Evolutionary conservation across 30 jellyfish, hydroid and myxozoan genomes (phyloP).

Genomic region (Calvadosia cruxmelitensis): DNA sequence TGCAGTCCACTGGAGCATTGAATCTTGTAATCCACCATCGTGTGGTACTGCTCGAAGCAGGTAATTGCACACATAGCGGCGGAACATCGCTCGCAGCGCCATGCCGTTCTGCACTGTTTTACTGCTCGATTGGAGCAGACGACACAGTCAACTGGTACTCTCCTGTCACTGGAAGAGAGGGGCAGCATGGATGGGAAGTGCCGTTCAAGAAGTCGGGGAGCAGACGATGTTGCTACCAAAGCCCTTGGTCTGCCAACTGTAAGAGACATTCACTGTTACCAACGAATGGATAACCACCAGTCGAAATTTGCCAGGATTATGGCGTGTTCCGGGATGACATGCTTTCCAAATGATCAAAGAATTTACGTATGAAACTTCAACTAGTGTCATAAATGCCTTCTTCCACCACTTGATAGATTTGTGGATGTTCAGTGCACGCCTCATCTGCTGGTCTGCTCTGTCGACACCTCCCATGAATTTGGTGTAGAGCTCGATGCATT

Average conservation of each 20-base stretch:
- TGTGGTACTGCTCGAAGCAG: constrained; percentile 9
- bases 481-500: constrained; percentile 11
- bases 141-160: constrained; percentile 8
- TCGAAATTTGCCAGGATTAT: constrained; percentile 1
- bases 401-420: constrained; percentile 13
- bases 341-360: constrained; percentile 14
- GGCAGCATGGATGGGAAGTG: not conserved
- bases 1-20: constrained; percentile 1
- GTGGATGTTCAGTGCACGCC: not conserved
- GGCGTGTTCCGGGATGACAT: constrained; percentile 1
- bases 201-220: too few species aligned
- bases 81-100: too few species aligned
- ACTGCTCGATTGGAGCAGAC: constrained; percentile 8
- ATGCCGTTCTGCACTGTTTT: not conserved
- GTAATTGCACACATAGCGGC: constrained; percentile 4
- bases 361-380: constrained; percentile 10
- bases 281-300: not conserved
- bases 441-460: constrained; percentile 17
- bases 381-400: constrained; percentile 11
- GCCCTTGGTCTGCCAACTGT: too few species aligned
- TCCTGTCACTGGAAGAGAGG: not conserved
- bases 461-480: constrained; percentile 20
- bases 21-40: not conserved
- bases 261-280: too few species aligned
- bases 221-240: too few species aligned